phyloP scores from a whole-genome alignment of 1,140 invertebrate species.

The Tetramorium alpestre region DNA sequence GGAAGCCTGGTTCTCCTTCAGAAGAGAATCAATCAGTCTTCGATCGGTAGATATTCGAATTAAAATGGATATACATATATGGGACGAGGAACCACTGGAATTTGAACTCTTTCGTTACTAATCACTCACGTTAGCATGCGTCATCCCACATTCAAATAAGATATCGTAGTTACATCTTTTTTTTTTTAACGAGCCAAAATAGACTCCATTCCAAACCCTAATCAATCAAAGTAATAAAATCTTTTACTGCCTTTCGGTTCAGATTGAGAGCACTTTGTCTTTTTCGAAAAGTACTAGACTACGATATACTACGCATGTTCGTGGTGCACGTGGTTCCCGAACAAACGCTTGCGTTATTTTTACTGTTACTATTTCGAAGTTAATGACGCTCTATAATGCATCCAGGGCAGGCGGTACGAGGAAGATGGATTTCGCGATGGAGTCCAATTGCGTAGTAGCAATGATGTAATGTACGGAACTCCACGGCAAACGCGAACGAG shows the following conservation, averaged over 20 bases:
- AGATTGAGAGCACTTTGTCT: conserved; percentile 3
- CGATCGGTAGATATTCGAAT: too few relatives aligned
- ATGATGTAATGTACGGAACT: background rate
- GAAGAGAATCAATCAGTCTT: too few relatives aligned
- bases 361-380: conserved; percentile 19
- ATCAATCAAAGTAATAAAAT: background rate
- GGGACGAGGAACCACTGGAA: too few relatives aligned
- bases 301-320: too few relatives aligned
- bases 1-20: too few relatives aligned
- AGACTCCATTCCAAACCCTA: background rate
- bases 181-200: background rate
- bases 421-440: conserved; percentile 24
- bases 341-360: conserved; percentile 25
- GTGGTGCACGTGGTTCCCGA: background rate
- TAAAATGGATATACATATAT: too few relatives aligned
- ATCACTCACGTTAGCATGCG: too few relatives aligned
- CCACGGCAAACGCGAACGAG: background rate
- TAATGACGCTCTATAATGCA: conserved; percentile 3
- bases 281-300: background rate
- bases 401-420: background rate
- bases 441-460: conserved; percentile 6
- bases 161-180: background rate
- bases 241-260: background rate
- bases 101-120: too few relatives aligned
- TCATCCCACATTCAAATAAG: background rate